A percentile compares a stretch with the other conserved stretches of the same genome.
These are phyloP conservation scores for Amphipyra tragopoginis DNA, from an alignment of 2,888 invertebrate species.

Conservation along the genomic window DNA sequence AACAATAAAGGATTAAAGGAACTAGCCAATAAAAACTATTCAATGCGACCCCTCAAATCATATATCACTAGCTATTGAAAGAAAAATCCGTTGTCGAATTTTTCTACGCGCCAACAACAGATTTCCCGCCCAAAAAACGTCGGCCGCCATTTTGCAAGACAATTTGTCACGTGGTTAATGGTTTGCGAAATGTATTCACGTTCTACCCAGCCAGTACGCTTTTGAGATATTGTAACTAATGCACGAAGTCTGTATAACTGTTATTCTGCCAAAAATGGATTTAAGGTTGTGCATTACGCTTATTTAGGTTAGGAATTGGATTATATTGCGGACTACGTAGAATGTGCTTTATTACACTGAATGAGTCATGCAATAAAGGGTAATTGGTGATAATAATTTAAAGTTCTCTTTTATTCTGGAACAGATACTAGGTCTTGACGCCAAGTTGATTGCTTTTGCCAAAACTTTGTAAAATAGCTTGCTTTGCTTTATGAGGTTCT, in stretches of 20 bases:
- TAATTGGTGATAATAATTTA: slow-evolving; percentile 49
- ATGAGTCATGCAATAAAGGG: slow-evolving; percentile 46
- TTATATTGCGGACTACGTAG: slow-evolving; percentile 46
- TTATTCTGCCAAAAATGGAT: slow-evolving; percentile 60
- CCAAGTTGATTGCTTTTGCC: slow-evolving; percentile 27
- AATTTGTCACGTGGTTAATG: slow-evolving; percentile 91
- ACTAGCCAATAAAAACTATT: slow-evolving; percentile 77
- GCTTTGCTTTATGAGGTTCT: background rate
- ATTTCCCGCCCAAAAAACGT: slow-evolving; percentile 83
- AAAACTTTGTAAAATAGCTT: slow-evolving; percentile 6
- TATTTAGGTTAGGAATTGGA: slow-evolving; percentile 50
- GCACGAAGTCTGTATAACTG: slow-evolving; percentile 58
- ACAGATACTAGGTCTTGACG: slow-evolving; percentile 23
- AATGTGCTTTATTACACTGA: slow-evolving; percentile 36
- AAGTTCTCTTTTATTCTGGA: slow-evolving; percentile 27
- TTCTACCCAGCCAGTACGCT: slow-evolving; percentile 64
- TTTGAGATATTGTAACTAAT: slow-evolving; percentile 65
- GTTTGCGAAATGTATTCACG: slow-evolving; percentile 90
- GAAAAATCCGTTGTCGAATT: slow-evolving; percentile 79
- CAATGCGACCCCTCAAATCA: slow-evolving; percentile 70
- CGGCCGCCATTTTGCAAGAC: slow-evolving; percentile 83
- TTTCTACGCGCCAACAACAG: slow-evolving; percentile 74
- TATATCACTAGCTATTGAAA: slow-evolving; percentile 82
- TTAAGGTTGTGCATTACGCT: slow-evolving; percentile 45
- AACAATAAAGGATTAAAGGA: slow-evolving; percentile 81